Evolutionary conservation across 2,888 invertebrate species (phyloP).

Genomic region (Callimorpha dominula): DNA sequence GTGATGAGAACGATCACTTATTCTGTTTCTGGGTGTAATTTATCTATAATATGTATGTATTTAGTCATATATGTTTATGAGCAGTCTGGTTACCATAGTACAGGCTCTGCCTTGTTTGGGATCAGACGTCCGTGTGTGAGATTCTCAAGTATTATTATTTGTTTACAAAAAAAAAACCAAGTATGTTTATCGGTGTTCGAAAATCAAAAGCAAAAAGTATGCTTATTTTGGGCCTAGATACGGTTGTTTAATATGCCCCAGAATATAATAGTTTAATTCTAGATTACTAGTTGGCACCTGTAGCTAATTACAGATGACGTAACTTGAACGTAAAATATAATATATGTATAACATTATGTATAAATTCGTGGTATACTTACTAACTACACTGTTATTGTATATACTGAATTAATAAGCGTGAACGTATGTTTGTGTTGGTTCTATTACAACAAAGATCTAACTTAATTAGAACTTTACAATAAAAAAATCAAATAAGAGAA

Average conservation of each 20-base stretch:
- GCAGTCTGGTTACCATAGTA: too few species aligned
- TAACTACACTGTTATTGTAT: background rate
- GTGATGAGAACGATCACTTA: too few species aligned
- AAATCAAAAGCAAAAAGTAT: background rate
- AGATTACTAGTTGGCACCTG: background rate
- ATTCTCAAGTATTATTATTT: too few species aligned
- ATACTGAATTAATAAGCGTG: constrained; percentile 5
- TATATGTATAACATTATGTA: constrained; percentile 11
- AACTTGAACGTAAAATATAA: constrained; percentile 7
- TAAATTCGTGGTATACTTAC: constrained; percentile 10
- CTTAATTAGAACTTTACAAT: background rate
- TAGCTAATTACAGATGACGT: constrained; percentile 30
- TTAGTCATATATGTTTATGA: too few species aligned
- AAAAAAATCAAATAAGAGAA: too few species aligned
- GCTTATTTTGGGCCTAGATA: background rate
- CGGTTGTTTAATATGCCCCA: background rate
- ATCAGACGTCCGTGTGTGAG: too few species aligned
- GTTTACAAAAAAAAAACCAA: too few species aligned
- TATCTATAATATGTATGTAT: too few species aligned
- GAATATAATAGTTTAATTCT: constrained; percentile 17
- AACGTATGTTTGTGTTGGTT: background rate
- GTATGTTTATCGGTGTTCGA: background rate
- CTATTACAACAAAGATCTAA: background rate
- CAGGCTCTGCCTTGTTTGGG: too few species aligned
- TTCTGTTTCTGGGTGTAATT: too few species aligned